A percentile compares a stretch with the other conserved stretches of the same genome.
These are phyloP conservation scores for Catostylus mosaicus DNA, from an alignment of 30 jellyfish, hydroid and myxozoan species.

Conservation along the genomic window DNA sequence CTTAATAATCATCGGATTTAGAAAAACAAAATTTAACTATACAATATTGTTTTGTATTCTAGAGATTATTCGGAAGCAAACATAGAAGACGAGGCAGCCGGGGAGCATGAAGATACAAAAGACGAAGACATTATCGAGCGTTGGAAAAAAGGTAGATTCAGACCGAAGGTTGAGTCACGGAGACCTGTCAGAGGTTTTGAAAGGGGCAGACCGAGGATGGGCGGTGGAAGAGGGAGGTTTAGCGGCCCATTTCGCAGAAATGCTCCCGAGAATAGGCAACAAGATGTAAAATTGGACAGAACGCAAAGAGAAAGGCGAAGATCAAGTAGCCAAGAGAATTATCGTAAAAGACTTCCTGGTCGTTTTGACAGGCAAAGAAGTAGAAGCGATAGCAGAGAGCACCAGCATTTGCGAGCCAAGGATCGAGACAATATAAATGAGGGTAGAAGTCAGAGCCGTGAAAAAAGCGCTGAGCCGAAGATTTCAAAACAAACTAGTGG, in stretches of 20 bases:
- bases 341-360: constrained; percentile 54
- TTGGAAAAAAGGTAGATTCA: constrained; percentile 43
- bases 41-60: background rate
- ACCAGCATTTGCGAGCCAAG: background rate
- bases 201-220: constrained; percentile 10
- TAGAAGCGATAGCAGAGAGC: constrained; percentile 55
- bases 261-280: constrained; percentile 1
- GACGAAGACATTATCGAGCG: constrained; percentile 45
- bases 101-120: background rate
- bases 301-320: constrained; percentile 19
- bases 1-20: no score
- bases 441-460: constrained; percentile 11
- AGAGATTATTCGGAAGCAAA: constrained; percentile 2
- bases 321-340: constrained; percentile 10
- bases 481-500: background rate
- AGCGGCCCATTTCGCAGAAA: constrained; percentile 26
- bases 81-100: constrained; percentile 1
- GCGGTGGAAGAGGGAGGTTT: constrained; percentile 24
- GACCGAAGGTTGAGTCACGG: constrained; percentile 39
- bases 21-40: no score
- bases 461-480: background rate
- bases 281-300: constrained; percentile 26
- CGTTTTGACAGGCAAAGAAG: constrained; percentile 64
- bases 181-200: constrained; percentile 7
- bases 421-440: background rate